Percentiles rank a stretch among this genome's conserved stretches.
Conservation (phyloP, 1,140 invertebrate genomes). For the Solenopsis fugax region DNA sequence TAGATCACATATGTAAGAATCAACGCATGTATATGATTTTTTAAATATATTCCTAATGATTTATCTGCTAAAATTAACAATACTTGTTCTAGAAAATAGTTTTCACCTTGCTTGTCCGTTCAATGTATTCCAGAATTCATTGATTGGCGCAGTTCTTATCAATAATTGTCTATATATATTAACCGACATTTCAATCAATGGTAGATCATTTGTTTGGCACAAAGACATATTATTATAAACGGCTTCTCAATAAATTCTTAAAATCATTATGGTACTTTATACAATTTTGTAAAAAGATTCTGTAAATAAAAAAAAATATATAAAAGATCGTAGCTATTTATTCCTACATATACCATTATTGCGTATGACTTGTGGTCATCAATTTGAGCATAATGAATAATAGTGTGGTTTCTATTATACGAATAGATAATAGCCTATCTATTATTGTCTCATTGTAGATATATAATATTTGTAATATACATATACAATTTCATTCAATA, state of each 20-base stretch:
- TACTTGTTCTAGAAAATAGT: conserved; percentile 21
- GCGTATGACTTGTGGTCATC: conserved; percentile 5
- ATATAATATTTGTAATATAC: background rate
- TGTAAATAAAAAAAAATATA: conserved; percentile 68
- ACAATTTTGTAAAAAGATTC: conserved; percentile 57
- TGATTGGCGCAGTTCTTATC: conserved; percentile 35
- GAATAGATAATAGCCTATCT: background rate
- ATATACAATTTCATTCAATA: background rate
- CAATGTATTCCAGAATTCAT: conserved; percentile 47
- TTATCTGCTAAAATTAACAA: conserved; percentile 25
- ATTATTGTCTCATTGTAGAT: background rate
- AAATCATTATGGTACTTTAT: conserved; percentile 57
- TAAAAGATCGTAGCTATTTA: conserved; percentile 47
- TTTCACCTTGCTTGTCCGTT: conserved; percentile 10
- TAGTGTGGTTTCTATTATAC: background rate
- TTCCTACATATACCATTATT: conserved; percentile 6
- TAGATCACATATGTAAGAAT: conserved; percentile 6
- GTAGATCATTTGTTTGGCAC: conserved; percentile 61
- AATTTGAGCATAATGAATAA: conserved; percentile 40
- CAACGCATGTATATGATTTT: background rate
- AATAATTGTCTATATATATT: conserved; percentile 29
- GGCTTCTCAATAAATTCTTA: conserved; percentile 6
- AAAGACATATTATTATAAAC: conserved; percentile 50
- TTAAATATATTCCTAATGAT: background rate
- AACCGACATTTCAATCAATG: conserved; percentile 45